Evolutionary conservation across 2,797 vertebrate genomes (phyloP), one percentile per base, ranked within the genome.

Genomic region (Diplodus sargus): DNA sequence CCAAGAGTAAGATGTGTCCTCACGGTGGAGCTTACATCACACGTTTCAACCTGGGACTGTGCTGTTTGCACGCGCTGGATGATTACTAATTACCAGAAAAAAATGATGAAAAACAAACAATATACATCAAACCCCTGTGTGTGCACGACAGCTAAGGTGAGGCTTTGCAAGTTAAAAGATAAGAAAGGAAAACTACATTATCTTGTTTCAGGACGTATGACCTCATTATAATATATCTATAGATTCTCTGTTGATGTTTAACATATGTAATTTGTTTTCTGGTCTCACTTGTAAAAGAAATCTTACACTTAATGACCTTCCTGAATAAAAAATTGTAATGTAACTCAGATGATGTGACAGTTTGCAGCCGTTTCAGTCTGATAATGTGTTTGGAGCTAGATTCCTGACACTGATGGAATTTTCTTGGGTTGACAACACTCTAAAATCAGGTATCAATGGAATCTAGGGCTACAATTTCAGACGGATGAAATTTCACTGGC

Each of bases 1-100:
- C 81, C 82, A 85, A 81, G 70, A 79, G 67, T 76, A 63, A 76
- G 69, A 82, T 66, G 78, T 64, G 66, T 72, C 47, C 66, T 66
- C 70, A 56, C 62, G 63, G 74, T 71, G 63, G 54, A 68, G 81
- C 10, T 25, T 5, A 56, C 78, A 79, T 80, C 71, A 66, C 66
- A 54, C 52, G 4, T 51, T 75, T 77, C 51, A 74, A 59, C 63
- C 63, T 42, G 39, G 49, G 39, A 79, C 69, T 70, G 57, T 25
- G 20, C 39, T 56, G 43, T 23, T 22, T 64, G 53, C 63, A 43
- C 53, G 45, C 66, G 79, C 70, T 4, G 47, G 47, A 73, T 57
- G 70, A 84, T 67, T 48, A 60, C 57, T 84, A 68, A 87, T 84
- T 81, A 84, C 43, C 62, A 52, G 43, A 70, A 73, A 76, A 76